A percentile compares a stretch with the other conserved stretches of the same genome.
These are phyloP conservation scores for Manis javanica DNA, from an alignment of 2,797 vertebrate species.

Conservation along the genomic window DNA sequence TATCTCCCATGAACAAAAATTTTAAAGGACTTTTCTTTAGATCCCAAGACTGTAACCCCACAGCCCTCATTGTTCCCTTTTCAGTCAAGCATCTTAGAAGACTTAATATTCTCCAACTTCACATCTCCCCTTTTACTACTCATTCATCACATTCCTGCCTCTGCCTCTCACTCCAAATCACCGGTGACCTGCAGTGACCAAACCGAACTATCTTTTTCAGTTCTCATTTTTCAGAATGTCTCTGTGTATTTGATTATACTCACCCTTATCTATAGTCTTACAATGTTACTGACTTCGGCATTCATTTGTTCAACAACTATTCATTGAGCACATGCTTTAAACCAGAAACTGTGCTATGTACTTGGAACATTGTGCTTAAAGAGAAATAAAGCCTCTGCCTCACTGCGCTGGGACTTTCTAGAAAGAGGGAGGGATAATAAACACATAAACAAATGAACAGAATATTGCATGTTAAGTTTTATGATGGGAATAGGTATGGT, in stretches of 20 bases:
- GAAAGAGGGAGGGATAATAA: not conserved
- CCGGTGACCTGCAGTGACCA: not conserved
- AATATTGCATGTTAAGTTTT: not conserved
- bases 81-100: not conserved
- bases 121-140: not conserved
- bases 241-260: slow-evolving; percentile 29
- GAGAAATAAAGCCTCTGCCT: not conserved
- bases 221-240: not conserved
- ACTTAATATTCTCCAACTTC: not conserved
- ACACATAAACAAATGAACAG: not conserved
- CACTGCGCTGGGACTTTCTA: not conserved
- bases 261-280: not conserved
- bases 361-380: not conserved
- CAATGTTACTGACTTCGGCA: slow-evolving; percentile 20
- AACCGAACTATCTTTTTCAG: slow-evolving; percentile 7
- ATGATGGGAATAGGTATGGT: not conserved
- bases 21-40: not conserved
- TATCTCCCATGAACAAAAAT: not conserved
- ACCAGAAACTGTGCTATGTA: not conserved
- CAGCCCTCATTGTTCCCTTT: not conserved
- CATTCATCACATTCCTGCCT: not conserved
- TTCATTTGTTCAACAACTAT: slow-evolving; percentile 47
- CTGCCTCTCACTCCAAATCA: not conserved
- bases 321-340: not conserved
- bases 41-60: not conserved